Conservation (phyloP, 2,797 vertebrate species). For the Enteromius treurensis region DNA sequence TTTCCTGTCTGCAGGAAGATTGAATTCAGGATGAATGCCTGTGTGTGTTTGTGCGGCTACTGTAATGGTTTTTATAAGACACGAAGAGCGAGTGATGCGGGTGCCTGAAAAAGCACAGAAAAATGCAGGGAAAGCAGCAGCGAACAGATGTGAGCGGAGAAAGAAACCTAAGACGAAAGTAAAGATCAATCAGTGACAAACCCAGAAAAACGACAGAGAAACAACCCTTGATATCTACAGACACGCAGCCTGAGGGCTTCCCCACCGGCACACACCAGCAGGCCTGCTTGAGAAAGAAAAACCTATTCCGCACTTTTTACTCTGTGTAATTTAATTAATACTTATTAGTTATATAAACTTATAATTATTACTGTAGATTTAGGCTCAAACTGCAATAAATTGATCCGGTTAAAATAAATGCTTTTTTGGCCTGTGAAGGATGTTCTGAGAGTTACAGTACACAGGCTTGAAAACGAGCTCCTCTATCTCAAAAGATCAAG, state of each 20-base stretch:
- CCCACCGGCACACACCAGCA: not conserved
- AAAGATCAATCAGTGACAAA: conserved; percentile 50
- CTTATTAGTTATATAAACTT: too few species aligned
- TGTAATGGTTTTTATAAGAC: not conserved
- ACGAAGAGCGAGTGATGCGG: not conserved
- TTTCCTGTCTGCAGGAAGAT: conserved; percentile 17
- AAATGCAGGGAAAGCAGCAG: not conserved
- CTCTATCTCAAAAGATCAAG: not conserved
- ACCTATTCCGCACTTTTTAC: not conserved
- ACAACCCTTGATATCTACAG: conserved; percentile 30
- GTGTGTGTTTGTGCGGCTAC: conserved; percentile 4
- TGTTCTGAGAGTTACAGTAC: not conserved
- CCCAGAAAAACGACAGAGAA: conserved; percentile 29
- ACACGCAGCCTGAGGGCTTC: conserved; percentile 27
- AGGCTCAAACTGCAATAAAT: not conserved
- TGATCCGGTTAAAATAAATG: not conserved
- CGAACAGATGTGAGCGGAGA: not conserved
- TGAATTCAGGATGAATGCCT: not conserved
- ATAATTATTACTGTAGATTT: not conserved
- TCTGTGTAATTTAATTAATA: too few species aligned
- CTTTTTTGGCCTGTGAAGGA: not conserved
- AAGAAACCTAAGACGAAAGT: conserved; percentile 12
- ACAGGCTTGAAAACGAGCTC: not conserved
- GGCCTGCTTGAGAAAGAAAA: not conserved
- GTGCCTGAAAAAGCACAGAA: not conserved